Base-by-base conservation (phyloP, 2,888 invertebrate genomes). In the Cabera pusaria region DNA sequence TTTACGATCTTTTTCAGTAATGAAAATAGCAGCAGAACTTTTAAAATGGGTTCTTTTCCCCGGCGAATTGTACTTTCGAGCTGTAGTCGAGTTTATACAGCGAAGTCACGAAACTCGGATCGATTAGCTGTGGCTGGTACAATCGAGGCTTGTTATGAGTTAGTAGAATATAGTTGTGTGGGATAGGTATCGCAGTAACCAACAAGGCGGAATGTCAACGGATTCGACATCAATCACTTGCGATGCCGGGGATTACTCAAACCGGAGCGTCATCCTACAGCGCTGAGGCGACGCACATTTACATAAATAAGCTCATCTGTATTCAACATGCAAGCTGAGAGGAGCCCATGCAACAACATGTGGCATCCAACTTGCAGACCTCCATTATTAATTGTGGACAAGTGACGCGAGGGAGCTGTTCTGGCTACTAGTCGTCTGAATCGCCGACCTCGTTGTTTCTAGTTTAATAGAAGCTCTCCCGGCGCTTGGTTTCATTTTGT, bases 301-400 rank as follows among this genome's bases (percentile, higher is more conserved):
- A 81, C 84, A 83, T 84, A 84, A 84, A 82, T 82, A 83, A 82
- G 75, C 83, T 82, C 83, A 83, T 84, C 79, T 84, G 81, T 84
- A 84, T 84, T 84, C 84, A 76, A 72, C 75, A 72, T 82, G 81
- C 80, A 77, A 63, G 67, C 69, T 48, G 64, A 63, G 72, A 72
- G 72, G 60, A 73, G 72, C 68, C 78, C 78, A 77, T 83, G 84
- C 82, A 81, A 83, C 84, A 83, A 84, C 83, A 83, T 81, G 81
- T 82, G 84, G 73, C 73, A 79, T 83, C 79, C 83, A 76, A 80
- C 79, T 77, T 78, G 76, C 81, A 76, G 72, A 81, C 83, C 78
- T 78, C 78, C 70, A 80, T 83, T 86, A 85, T 85, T 86, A 85
- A 85, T 84, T 78, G 81, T 77, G 75, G 75, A 76, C 79, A 76